Evolutionary conservation across 2,797 vertebrate species (phyloP).

Genomic region (Catamblyrhynchus diadema): DNA sequence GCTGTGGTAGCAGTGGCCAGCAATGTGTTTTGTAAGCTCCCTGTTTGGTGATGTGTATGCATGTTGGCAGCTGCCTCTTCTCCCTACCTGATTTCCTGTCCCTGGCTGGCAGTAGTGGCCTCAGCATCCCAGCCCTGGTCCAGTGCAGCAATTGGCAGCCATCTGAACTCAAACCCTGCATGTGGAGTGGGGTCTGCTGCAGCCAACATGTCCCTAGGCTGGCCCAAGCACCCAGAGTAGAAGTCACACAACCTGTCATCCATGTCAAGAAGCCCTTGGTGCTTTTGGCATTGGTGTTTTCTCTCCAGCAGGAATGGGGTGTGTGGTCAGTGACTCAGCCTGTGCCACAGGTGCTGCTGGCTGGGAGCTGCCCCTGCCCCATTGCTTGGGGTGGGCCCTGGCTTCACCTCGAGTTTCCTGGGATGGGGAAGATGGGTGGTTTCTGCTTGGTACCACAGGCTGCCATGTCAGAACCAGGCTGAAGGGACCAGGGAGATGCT

Average conservation of each 20-base stretch:
- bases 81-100: background rate
- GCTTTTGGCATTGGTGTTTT: background rate
- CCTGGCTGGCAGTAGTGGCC: background rate
- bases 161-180: background rate
- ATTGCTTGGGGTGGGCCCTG: background rate
- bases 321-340: background rate
- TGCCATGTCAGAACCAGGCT: background rate
- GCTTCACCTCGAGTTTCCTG: background rate
- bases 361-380: background rate
- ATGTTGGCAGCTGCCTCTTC: background rate
- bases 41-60: background rate
- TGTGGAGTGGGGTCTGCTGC: background rate
- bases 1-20: background rate
- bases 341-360: rapidly evolving
- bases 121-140: background rate
- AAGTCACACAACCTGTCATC: rapidly evolving
- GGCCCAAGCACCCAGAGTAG: rapidly evolving
- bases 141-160: background rate
- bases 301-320: rapidly evolving
- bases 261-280: rapidly evolving
- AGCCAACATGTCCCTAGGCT: rapidly evolving
- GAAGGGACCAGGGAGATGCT: background rate
- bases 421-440: background rate
- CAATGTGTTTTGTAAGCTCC: background rate
- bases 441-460: background rate